Conservation (phyloP, 2,797 vertebrate genomes). For the Cynopterus sphinx region DNA sequence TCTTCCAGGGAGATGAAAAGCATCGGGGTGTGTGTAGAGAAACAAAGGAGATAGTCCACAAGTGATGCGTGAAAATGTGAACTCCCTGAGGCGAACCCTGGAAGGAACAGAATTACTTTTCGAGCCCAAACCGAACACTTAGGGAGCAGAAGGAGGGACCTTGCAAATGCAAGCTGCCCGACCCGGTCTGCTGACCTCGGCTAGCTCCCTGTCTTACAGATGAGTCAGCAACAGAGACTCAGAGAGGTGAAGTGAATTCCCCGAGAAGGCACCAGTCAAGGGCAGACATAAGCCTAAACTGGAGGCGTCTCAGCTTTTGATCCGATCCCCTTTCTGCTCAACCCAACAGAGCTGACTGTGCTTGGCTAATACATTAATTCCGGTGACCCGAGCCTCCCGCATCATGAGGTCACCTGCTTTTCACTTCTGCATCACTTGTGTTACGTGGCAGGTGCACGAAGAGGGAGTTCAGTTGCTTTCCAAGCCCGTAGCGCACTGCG, state of each 20-base stretch:
- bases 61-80: not conserved
- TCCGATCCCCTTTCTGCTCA: not conserved
- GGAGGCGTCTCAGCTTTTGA: not conserved
- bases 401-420: not conserved
- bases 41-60: not conserved
- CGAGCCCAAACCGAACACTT: not conserved
- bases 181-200: not conserved
- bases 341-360: rapidly evolving
- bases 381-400: rapidly evolving
- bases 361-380: not conserved
- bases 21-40: not conserved
- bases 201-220: not conserved
- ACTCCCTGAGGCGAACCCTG: not conserved
- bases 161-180: no score
- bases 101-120: not conserved
- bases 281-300: not conserved
- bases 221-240: not conserved
- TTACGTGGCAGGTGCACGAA: not conserved
- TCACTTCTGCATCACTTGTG: not conserved
- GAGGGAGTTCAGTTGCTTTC: not conserved
- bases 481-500: not conserved
- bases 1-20: not conserved
- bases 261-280: not conserved
- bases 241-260: not conserved
- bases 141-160: not conserved